These are phyloP conservation scores for Acleris holmiana DNA, from an alignment of 2,888 invertebrate species.

Conservation along the genomic window DNA sequence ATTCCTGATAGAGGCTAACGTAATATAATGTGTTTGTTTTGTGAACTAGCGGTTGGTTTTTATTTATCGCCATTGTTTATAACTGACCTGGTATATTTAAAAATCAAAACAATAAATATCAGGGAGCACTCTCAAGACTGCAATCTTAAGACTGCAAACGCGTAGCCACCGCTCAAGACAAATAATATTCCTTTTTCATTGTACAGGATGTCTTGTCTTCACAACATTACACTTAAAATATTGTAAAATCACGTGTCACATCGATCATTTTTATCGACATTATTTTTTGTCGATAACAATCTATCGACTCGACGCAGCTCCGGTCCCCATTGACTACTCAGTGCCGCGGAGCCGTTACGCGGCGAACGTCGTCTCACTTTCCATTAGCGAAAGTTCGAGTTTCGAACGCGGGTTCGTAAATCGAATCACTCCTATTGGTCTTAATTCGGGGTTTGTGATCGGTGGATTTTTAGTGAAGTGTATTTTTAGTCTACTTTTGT, in stretches of 20 bases:
- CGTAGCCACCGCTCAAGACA: too few species aligned
- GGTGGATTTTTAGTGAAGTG: slow-evolving; percentile 2
- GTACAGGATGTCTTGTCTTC: too few species aligned
- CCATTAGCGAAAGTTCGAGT: slow-evolving; percentile 7
- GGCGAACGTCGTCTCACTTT: slow-evolving; percentile 2
- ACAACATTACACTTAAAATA: not conserved
- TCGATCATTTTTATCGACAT: not conserved
- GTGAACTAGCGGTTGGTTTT: too few species aligned
- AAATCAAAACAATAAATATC: too few species aligned
- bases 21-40: too few species aligned
- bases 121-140: too few species aligned
- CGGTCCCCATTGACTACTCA: slow-evolving; percentile 2
- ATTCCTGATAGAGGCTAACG: too few species aligned
- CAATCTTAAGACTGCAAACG: too few species aligned
- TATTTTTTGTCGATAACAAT: not conserved
- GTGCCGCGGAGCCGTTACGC: not conserved
- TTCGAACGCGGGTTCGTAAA: not conserved
- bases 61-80: too few species aligned
- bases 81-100: too few species aligned
- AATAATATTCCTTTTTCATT: too few species aligned
- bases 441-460: slow-evolving; percentile 1
- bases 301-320: not conserved
- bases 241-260: not conserved
- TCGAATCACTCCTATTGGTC: not conserved
- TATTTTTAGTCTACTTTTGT: not conserved